phyloP scores from a whole-genome alignment of 1,140 invertebrate genomes.

The Caerostris darwini region DNA sequence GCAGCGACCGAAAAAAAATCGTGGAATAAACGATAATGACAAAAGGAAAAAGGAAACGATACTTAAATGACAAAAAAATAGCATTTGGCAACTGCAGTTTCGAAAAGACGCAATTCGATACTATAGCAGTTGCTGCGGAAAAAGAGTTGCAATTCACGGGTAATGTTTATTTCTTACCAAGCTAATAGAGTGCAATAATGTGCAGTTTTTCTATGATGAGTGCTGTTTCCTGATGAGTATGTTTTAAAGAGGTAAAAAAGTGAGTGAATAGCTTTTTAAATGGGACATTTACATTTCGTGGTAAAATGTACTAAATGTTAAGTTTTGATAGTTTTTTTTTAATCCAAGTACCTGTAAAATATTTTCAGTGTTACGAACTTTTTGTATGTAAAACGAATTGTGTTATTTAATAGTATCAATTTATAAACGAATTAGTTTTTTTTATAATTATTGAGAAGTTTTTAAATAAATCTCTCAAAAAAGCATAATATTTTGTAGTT shows the following conservation, averaged over 20 bases:
- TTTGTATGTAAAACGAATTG: too few relatives aligned
- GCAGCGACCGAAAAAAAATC: background rate
- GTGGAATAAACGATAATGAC: constrained; percentile 42
- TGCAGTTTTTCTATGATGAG: constrained; percentile 32
- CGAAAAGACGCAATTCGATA: background rate
- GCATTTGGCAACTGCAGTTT: background rate
- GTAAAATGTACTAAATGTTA: background rate
- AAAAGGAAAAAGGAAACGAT: constrained; percentile 55
- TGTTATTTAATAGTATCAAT: too few relatives aligned
- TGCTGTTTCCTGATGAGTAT: constrained; percentile 9
- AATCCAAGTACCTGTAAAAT: too few relatives aligned
- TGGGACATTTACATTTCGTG: background rate
- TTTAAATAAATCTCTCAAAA: too few relatives aligned
- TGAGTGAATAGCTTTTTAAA: background rate
- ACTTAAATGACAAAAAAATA: constrained; percentile 62
- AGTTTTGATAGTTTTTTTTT: background rate
- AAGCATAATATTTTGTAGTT: too few relatives aligned
- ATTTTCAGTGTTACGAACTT: too few relatives aligned
- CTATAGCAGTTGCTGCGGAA: too few relatives aligned
- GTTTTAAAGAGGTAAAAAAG: background rate
- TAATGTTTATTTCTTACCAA: constrained; percentile 36
- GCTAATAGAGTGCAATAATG: constrained; percentile 34
- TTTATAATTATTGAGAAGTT: too few relatives aligned
- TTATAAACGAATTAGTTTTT: too few relatives aligned
- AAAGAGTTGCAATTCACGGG: background rate